Base-by-base conservation (phyloP, 1,140 invertebrate species). In the Mya arenaria region DNA sequence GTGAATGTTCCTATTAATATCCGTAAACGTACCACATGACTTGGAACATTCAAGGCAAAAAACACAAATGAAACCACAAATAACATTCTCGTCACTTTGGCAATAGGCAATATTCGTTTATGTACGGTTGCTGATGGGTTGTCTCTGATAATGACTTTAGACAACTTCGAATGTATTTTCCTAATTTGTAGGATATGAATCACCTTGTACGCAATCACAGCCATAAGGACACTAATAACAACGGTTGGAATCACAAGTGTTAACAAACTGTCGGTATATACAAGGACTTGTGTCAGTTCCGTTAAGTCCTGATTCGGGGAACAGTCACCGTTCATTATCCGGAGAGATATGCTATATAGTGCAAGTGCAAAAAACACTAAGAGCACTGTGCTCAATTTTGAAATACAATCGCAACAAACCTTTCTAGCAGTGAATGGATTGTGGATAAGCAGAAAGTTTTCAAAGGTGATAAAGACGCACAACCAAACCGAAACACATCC, bases 21-120 rank as follows among this genome's bases (percentile, higher is more conserved):
- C 52, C 89, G 85, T 19, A 90, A 82, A 32, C 93, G 83, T 23
- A 93, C 88, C 36, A 88, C 85, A 86, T 93, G 92, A 69, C 91
- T 89, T 0, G 97, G 97, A 19, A 97, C 91, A 92, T 97, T 97
- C 23, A 97, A 93, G 52, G 94, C 93, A 0, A 97, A 94, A 90
- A 97, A 97, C 1, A 96, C 95, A 1, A 95, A 95, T 0, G 96
- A 97, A 17, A 97, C 96, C 30, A 97, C 92, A 0, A 97, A 93
- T 6, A 97, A 93, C 95, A 97, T 96, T 90, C 96, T 95, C 1
- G 96, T 97, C 19, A 97, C 95, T 89, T 95, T 96, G 8, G 94
- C 92, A 86, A 96, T 95, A 19, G 95, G 94, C 30, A 44, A 73
- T n/a, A n/a, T n/a, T 36, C 6, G 28, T 2, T 44, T 36, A 23